Evolutionary conservation across 2,888 invertebrate genomes (phyloP).

Genomic region (Caenorhabditis becei): DNA sequence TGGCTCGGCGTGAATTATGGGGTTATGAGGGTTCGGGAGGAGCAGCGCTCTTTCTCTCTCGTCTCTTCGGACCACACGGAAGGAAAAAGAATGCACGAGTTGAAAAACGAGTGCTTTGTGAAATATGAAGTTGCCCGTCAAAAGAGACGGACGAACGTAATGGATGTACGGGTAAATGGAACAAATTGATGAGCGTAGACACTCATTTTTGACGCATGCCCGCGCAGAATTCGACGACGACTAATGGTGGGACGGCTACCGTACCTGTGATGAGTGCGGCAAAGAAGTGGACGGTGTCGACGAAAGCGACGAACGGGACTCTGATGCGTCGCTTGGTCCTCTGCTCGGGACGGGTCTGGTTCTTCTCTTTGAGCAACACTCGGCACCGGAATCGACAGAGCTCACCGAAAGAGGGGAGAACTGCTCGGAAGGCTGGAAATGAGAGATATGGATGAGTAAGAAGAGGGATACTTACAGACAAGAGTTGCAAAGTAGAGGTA

Average conservation of each 20-base stretch:
- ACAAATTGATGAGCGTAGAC: conserved; percentile 40
- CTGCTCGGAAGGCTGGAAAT: conserved; percentile 25
- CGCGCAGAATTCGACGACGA: conserved; percentile 1
- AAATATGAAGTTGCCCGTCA: no score
- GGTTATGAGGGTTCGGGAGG: background rate
- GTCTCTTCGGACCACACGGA: conserved; percentile 30
- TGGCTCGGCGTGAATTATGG: background rate
- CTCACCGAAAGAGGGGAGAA: conserved; percentile 25
- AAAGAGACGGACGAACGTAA: conserved; percentile 16
- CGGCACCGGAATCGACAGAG: conserved; percentile 25
- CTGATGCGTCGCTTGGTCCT: conserved; percentile 11
- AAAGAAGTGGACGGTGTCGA: conserved; percentile 26
- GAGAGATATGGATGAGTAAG: no score
- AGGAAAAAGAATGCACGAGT: conserved; percentile 21
- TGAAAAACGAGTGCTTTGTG: background rate
- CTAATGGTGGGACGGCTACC: background rate
- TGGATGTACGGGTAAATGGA: conserved; percentile 8
- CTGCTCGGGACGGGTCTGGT: conserved; percentile 14
- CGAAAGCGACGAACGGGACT: conserved; percentile 22
- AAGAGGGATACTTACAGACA: background rate
- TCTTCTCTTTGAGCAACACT: background rate
- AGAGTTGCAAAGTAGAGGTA: conserved; percentile 22
- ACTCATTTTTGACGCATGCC: conserved; percentile 18
- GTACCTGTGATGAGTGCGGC: conserved; percentile 9
- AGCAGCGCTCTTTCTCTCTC: conserved; percentile 1